Evolutionary conservation across 2,888 invertebrate species (phyloP).

Genomic region (Cephus spinipes): DNA sequence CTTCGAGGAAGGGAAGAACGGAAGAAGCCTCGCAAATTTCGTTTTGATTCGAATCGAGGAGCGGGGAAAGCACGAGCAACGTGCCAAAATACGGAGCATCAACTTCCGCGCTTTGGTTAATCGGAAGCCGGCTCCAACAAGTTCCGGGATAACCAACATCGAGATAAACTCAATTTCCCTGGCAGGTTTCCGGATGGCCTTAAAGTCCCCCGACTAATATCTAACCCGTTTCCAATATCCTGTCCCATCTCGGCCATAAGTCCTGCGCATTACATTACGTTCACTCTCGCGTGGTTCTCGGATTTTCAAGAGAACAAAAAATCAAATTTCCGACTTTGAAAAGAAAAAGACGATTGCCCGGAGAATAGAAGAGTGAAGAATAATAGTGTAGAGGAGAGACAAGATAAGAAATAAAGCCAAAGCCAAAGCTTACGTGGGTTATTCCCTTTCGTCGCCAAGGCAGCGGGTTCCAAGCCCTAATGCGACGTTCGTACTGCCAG

Average conservation of each 20-base stretch:
- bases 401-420: too few relatives aligned
- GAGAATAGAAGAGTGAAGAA: conserved; percentile 9
- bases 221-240: conserved; percentile 60
- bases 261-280: conserved; percentile 8
- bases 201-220: conserved; percentile 46
- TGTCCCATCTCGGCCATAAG: conserved; percentile 29
- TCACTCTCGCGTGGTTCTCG: neutral
- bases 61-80: neutral
- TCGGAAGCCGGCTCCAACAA: conserved; percentile 2
- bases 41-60: neutral
- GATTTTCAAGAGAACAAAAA: neutral
- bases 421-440: too few relatives aligned
- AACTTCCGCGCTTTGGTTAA: too few relatives aligned
- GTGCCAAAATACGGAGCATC: neutral
- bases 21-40: neutral
- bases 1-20: neutral
- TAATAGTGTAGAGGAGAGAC: neutral
- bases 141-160: conserved; percentile 36
- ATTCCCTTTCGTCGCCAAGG: too few relatives aligned
- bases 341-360: neutral
- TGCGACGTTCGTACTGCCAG: too few relatives aligned
- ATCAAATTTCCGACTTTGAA: conserved; percentile 4
- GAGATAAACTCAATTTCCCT: conserved; percentile 51
- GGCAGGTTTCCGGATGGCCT: conserved; percentile 37
- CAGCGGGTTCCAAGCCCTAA: too few relatives aligned